Base-by-base conservation (phyloP, 2,888 invertebrate species). In the Brachyptera risi region DNA sequence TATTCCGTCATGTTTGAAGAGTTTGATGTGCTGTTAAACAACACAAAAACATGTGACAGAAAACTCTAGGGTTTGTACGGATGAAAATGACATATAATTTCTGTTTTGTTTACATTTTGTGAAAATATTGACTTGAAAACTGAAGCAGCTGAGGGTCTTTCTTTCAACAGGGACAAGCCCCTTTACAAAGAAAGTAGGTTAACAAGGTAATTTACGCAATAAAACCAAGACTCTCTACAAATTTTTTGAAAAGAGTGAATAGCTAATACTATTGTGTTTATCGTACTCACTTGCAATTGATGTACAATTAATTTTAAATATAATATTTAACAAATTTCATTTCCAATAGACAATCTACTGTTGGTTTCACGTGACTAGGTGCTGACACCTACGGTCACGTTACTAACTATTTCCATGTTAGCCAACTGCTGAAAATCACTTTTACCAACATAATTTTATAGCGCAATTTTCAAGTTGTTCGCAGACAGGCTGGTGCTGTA, bases 1-100 rank as follows among this genome's bases (percentile, higher is more conserved):
- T 96, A 97, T 80, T 99, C 98, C 70, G 90, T 86, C 92, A 92
- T 92, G 58, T 56, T 64, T 58, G 7, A 1, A 47, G 23, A 1
- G 47, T 47, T n/a, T 47, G 47, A 13, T 42, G 19, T 42, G 42
- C 4, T 19, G 42, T 19, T 21, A 42, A 42, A 42, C 21, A 13
- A 42, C 2, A n/a, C n/a, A n/a, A n/a, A n/a, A n/a, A n/a, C n/a
- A n/a, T n/a, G n/a, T n/a, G n/a, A n/a, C n/a, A n/a, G n/a, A n/a
- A n/a, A n/a, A n/a, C n/a, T n/a, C n/a, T n/a, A n/a, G n/a, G n/a
- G n/a, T n/a, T n/a, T n/a, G n/a, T n/a, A n/a, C n/a, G n/a, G n/a
- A n/a, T n/a, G n/a, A n/a, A n/a, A n/a, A n/a, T n/a, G n/a, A n/a
- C n/a, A n/a, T n/a, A n/a, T n/a, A n/a, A n/a, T n/a, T n/a, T n/a